phyloP scores from a whole-genome alignment of 2,797 vertebrate species.

The Dallia pectoralis region DNA sequence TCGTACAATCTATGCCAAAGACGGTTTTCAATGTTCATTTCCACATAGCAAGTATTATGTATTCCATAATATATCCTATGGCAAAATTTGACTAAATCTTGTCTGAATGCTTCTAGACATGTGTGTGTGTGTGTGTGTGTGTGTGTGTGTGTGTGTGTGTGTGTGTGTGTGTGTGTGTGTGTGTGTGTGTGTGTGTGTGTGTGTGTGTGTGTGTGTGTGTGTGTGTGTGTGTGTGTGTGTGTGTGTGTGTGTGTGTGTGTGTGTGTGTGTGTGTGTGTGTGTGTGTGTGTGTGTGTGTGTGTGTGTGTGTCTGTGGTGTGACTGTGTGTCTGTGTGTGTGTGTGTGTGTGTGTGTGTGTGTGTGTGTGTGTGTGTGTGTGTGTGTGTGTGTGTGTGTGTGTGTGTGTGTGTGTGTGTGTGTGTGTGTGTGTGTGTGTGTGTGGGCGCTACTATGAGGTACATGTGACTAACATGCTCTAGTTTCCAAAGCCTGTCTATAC shows the following conservation, averaged over 20 bases:
- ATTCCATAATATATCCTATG: not conserved
- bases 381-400: conserved; percentile 7
- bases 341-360: too few relatives aligned
- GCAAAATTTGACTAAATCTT: conserved; percentile 23
- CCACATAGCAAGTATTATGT: conserved; percentile 23
- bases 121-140: conserved; percentile 18
- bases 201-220: conserved; percentile 14
- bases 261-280: conserved; percentile 14
- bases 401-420: conserved; percentile 13
- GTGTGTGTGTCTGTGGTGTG: conserved; percentile 2
- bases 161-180: conserved; percentile 14
- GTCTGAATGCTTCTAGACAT: conserved; percentile 5
- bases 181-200: conserved; percentile 14
- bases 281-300: conserved; percentile 14
- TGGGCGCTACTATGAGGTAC: not conserved
- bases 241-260: conserved; percentile 14
- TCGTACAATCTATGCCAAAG: conserved; percentile 51
- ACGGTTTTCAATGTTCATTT: conserved; percentile 39
- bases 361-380: conserved; percentile 9
- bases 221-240: conserved; percentile 14
- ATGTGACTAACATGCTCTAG: conserved; percentile 12
- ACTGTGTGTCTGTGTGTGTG: conserved; percentile 13
- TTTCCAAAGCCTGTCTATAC: conserved; percentile 14
- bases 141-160: conserved; percentile 14
- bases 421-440: conserved; percentile 9